Conservation (phyloP, 1,140 invertebrate species). For the Spodoptera frugiperda region DNA sequence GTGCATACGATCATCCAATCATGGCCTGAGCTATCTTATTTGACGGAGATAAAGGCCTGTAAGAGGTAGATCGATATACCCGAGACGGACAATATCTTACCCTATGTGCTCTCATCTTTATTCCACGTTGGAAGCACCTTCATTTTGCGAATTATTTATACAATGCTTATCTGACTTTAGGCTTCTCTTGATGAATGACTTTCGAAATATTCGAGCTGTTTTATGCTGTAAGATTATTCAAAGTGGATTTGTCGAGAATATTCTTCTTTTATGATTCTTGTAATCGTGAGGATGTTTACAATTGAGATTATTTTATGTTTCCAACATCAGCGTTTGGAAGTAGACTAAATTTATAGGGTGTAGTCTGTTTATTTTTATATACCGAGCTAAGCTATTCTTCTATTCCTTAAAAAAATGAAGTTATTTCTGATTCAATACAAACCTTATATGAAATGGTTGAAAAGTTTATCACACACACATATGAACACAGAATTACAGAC, state of each 20-base stretch:
- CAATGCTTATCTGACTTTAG: conserved; percentile 57
- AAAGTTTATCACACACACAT: no score
- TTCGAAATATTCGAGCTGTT: conserved; percentile 40
- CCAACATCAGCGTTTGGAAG: no score
- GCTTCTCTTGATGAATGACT: conserved; percentile 65
- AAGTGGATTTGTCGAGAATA: neutral
- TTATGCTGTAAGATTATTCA: neutral
- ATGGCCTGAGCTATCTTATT: conserved; percentile 52
- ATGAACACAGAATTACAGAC: no score
- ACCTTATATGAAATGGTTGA: no score
- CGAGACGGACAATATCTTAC: conserved; percentile 49
- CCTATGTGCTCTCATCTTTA: conserved; percentile 73
- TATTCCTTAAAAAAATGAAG: no score
- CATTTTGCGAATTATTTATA: conserved; percentile 71
- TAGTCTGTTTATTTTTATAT: no score
- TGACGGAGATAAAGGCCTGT: conserved; percentile 51
- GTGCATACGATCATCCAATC: conserved; percentile 46
- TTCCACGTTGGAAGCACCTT: conserved; percentile 70
- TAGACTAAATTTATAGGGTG: no score
- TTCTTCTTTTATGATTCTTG: neutral
- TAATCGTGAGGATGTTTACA: no score
- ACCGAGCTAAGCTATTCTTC: no score
- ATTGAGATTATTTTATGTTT: no score
- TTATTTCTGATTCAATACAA: no score
- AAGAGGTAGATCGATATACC: conserved; percentile 49